Conservation (phyloP, 2,797 vertebrate species). For the Calcarius lapponicus region DNA sequence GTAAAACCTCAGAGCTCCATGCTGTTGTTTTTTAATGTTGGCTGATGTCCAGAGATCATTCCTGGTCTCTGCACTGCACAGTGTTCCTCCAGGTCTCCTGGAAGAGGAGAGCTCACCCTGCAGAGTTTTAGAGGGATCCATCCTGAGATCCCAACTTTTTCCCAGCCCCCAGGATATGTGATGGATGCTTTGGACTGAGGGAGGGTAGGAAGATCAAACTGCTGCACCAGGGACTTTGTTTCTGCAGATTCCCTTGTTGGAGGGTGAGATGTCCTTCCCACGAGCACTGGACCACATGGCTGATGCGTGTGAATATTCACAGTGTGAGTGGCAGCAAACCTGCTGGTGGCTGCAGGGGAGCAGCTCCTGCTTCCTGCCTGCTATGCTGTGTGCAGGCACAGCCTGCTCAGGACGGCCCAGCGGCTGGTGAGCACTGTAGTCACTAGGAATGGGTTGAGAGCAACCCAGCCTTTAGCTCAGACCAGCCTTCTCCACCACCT, state of each 20-base stretch:
- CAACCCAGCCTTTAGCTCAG: background rate
- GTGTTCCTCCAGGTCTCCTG: background rate
- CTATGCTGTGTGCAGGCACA: background rate
- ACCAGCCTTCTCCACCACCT: background rate
- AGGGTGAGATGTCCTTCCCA: background rate
- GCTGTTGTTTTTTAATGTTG: background rate
- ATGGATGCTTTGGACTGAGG: background rate
- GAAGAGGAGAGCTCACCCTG: background rate
- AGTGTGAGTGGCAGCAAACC: accelerated
- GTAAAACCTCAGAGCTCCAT: background rate
- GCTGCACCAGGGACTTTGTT: background rate
- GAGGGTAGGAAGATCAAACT: background rate
- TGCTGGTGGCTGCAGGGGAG: background rate
- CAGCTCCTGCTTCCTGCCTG: background rate
- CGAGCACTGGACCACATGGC: accelerated
- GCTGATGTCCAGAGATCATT: background rate
- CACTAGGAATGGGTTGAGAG: background rate
- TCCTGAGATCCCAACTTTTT: background rate
- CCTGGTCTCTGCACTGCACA: background rate
- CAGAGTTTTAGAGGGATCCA: background rate
- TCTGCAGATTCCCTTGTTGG: background rate
- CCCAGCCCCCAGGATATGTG: background rate
- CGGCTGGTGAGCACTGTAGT: accelerated
- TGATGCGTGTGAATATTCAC: background rate
- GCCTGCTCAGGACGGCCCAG: accelerated